Percentiles rank a stretch among this genome's conserved stretches.
phyloP scores from a whole-genome alignment of 2,888 invertebrate species.

The Caenorhabditis sinica region DNA sequence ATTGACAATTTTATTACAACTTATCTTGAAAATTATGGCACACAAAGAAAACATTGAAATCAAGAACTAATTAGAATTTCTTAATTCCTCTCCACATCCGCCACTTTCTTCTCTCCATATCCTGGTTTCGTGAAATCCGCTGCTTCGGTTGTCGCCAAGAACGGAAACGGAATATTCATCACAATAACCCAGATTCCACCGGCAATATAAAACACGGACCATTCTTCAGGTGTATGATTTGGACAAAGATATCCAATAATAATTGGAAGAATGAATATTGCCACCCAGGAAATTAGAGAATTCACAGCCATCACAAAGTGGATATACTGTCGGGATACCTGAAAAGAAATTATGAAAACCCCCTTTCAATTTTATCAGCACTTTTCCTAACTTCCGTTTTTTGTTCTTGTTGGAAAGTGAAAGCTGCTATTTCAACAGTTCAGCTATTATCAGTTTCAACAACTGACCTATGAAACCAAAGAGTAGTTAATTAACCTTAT shows the following conservation, averaged over 20 bases:
- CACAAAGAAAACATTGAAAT: not conserved
- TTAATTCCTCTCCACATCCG: slow-evolving; percentile 15
- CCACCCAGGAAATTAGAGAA: slow-evolving; percentile 54
- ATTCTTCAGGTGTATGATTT: slow-evolving; percentile 54
- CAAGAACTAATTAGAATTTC: not conserved
- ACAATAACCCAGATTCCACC: slow-evolving; percentile 52
- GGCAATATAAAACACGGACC: slow-evolving; percentile 51
- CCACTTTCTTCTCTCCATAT: slow-evolving; percentile 41
- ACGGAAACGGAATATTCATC: slow-evolving; percentile 57
- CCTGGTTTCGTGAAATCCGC: slow-evolving; percentile 58
- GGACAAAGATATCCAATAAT: slow-evolving; percentile 53
- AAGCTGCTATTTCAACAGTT: not conserved
- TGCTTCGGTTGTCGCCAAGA: slow-evolving; percentile 50
- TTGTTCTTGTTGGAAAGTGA: not conserved
- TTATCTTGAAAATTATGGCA: slow-evolving; percentile 27
- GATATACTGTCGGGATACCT: slow-evolving; percentile 64
- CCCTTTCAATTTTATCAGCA: not conserved
- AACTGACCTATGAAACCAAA: not conserved
- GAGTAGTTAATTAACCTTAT: not conserved
- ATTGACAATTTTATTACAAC: not conserved
- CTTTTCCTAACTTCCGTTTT: no score
- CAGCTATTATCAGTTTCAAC: slow-evolving; percentile 1
- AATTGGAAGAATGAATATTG: slow-evolving; percentile 55
- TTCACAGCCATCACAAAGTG: slow-evolving; percentile 68
- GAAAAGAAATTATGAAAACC: slow-evolving; percentile 13